These are phyloP conservation scores for Pteromalus puparum DNA, from an alignment of 1,140 invertebrate species.

Conservation along the genomic window DNA sequence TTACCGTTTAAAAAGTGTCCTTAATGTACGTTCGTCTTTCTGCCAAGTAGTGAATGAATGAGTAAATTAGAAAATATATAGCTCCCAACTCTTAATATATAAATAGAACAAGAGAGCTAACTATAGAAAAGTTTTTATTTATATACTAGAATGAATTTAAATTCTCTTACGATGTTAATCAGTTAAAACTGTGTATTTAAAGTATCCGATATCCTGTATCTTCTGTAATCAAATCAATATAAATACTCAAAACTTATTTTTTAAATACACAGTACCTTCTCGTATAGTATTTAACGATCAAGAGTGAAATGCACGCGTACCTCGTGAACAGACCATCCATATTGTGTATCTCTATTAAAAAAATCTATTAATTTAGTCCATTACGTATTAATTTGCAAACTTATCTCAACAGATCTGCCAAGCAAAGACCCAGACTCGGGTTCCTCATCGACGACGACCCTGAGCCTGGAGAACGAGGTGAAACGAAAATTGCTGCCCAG, in stretches of 20 bases:
- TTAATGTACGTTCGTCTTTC: neutral
- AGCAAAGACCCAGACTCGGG: constrained; percentile 74
- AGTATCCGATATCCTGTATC: neutral
- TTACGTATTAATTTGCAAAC: neutral
- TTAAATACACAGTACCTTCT: neutral
- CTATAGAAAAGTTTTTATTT: neutral
- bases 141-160: neutral
- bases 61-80: neutral
- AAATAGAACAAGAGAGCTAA: too few species aligned
- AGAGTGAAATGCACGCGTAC: neutral
- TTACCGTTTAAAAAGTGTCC: neutral
- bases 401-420: constrained; percentile 63
- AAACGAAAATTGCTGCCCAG: constrained; percentile 68
- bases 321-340: too few species aligned
- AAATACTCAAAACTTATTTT: neutral
- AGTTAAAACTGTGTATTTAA: neutral
- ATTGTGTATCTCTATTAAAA: too few species aligned
- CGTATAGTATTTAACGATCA: neutral
- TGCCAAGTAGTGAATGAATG: constrained; percentile 3
- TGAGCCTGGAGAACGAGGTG: constrained; percentile 77
- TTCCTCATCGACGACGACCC: constrained; percentile 76
- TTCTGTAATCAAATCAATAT: too few species aligned
- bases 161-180: neutral
- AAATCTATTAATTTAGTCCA: neutral
- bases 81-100: neutral